Evolutionary conservation across 2,888 invertebrate genomes (phyloP).

Genomic region (Eupithecia dodoneata): DNA sequence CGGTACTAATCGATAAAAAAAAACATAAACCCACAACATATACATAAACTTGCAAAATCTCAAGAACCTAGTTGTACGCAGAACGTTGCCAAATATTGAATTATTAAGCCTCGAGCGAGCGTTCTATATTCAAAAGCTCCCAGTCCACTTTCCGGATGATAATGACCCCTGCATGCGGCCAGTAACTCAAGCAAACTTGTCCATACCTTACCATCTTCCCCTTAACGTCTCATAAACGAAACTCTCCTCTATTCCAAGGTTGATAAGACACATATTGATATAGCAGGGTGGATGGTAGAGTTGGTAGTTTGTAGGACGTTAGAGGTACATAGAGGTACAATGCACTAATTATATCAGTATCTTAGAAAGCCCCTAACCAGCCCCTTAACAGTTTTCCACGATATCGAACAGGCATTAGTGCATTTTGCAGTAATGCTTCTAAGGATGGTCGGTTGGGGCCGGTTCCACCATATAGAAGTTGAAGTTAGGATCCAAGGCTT

Average conservation of each 20-base stretch:
- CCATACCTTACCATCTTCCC: conserved; percentile 52
- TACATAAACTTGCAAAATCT: background rate
- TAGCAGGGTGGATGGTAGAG: background rate
- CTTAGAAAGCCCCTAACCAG: conserved; percentile 82
- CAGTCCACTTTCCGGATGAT: conserved; percentile 68
- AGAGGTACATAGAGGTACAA: conserved; percentile 76
- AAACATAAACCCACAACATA: background rate
- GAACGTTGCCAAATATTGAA: conserved; percentile 62
- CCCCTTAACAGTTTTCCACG: conserved; percentile 83
- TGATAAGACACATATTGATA: conserved; percentile 48
- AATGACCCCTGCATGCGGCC: conserved; percentile 71
- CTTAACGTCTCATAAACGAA: conserved; percentile 18
- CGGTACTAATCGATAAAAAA: background rate
- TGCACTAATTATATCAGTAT: conserved; percentile 83
- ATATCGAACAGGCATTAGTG: conserved; percentile 81
- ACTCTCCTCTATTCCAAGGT: conserved; percentile 27
- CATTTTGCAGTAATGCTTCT: conserved; percentile 81
- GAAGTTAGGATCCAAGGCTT: background rate
- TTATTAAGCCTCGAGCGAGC: conserved; percentile 63
- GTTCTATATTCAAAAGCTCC: conserved; percentile 67
- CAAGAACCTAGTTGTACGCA: conserved; percentile 43
- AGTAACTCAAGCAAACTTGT: conserved; percentile 75
- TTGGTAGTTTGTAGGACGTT: conserved; percentile 62
- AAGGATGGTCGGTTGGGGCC: conserved; percentile 74
- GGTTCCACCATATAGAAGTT: conserved; percentile 47